Evolutionary conservation across 2,797 vertebrate species (phyloP).

Genomic region (Nannoperca obscura): DNA sequence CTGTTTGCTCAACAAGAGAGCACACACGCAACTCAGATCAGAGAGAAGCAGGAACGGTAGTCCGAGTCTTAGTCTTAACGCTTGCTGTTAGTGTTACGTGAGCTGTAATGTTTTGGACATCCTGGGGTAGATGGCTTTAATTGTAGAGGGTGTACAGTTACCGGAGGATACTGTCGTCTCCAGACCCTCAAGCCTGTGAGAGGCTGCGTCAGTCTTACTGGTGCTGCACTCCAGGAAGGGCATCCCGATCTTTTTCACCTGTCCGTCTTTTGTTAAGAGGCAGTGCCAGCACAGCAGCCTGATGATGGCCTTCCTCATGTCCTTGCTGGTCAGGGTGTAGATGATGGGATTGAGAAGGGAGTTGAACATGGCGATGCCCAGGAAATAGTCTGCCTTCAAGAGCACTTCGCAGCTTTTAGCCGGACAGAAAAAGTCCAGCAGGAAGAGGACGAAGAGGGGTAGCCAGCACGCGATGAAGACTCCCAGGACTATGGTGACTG

Average conservation of each 20-base stretch:
- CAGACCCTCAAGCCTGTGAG: slow-evolving; percentile 85
- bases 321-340: slow-evolving; percentile 93
- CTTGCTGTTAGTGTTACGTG: slow-evolving; percentile 6
- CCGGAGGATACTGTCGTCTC: slow-evolving; percentile 86
- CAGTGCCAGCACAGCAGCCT: slow-evolving; percentile 85
- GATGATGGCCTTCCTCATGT: slow-evolving; percentile 90
- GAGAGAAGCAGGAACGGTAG: slow-evolving; percentile 11
- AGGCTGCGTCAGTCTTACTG: slow-evolving; percentile 85
- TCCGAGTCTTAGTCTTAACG: slow-evolving; percentile 16
- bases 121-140: slow-evolving; percentile 82
- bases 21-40: not conserved
- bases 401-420: slow-evolving; percentile 84
- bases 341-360: slow-evolving; percentile 94
- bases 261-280: slow-evolving; percentile 83
- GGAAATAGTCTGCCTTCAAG: slow-evolving; percentile 90
- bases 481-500: slow-evolving; percentile 91
- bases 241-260: slow-evolving; percentile 84
- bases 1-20: not conserved
- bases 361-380: slow-evolving; percentile 92
- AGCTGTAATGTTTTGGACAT: slow-evolving; percentile 78
- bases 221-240: slow-evolving; percentile 89
- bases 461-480: slow-evolving; percentile 92
- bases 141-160: slow-evolving; percentile 82
- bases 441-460: slow-evolving; percentile 90
- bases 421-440: slow-evolving; percentile 88